Base-by-base conservation (phyloP, 1,140 invertebrate genomes). In the Saccostrea echinata region DNA sequence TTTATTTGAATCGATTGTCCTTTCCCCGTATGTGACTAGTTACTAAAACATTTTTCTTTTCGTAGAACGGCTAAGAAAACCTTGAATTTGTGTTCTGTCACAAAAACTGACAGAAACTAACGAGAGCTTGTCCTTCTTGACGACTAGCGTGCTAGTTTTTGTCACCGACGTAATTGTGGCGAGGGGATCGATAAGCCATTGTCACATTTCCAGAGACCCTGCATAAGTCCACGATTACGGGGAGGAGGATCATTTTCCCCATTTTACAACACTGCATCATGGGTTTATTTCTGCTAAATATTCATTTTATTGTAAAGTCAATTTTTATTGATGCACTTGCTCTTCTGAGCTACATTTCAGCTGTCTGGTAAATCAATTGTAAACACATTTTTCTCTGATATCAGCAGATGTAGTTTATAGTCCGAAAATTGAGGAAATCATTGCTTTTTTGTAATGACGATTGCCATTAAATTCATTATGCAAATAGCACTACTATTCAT, bases 181-280 rank as follows among this genome's bases (percentile, higher is more conserved):
- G 68, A 76, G 68, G 68, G 68, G 68, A 76, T 76, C 68, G 68
- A 76, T 76, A 76, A 76, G 68, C 68, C 27, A 33, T 76, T 76
- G 68, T 76, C 68, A 76, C 68, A 30, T 76, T 76, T 30, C 68
- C 68, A 24, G 27, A 76, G 11, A 76, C 68, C 68, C 68, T 30
- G 68, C 68, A 76, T 27, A 16, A 33, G 24, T 13, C 24, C 33
- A 11, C 68, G 30, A 33, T 76, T 76, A 76, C 13, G 13, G 27
- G 68, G 68, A 33, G 68, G 68, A 30, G 27, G 30, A 30, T 76
- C 24, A 27, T 76, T 27, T 30, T 71, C 64, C 24, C 27, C 68
- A 30, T 16, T 76, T 76, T 76, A 76, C 68, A 30, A 30, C 13
- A 11, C 68, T 18, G 16, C 27, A 30, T 33, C 11, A 76, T 3